A percentile compares a stretch with the other conserved stretches of the same genome.
Evolutionary conservation across 2,888 invertebrate genomes (phyloP).

Genomic region (Amphipyra berbera): DNA sequence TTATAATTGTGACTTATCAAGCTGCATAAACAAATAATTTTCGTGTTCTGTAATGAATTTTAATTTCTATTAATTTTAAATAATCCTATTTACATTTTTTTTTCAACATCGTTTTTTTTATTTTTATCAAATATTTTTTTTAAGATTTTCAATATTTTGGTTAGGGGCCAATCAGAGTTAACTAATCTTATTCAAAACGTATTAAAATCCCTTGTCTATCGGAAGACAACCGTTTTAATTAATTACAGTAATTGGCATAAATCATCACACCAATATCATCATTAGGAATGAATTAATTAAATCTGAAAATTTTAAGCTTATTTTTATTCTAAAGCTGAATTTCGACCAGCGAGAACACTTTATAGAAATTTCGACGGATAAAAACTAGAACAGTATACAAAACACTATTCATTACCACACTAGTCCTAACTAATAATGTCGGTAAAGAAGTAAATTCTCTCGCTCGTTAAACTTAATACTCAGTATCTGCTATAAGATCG

Average conservation of each 20-base stretch:
- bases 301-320: slow-evolving; percentile 24
- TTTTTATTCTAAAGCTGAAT: slow-evolving; percentile 33
- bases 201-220: slow-evolving; percentile 48
- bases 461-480: slow-evolving; percentile 21
- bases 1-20: slow-evolving; percentile 47
- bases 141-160: slow-evolving; percentile 21
- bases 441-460: slow-evolving; percentile 36
- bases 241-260: slow-evolving; percentile 41
- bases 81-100: slow-evolving; percentile 56
- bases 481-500: slow-evolving; percentile 32
- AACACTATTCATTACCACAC: slow-evolving; percentile 28
- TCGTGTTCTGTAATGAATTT: slow-evolving; percentile 26
- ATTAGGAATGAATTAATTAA: slow-evolving; percentile 29
- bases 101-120: slow-evolving; percentile 31
- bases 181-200: slow-evolving; percentile 32
- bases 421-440: slow-evolving; percentile 30
- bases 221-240: slow-evolving; percentile 45
- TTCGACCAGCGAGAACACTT: slow-evolving; percentile 36
- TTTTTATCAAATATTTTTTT: slow-evolving; percentile 38
- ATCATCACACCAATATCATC: slow-evolving; percentile 34
- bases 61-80: slow-evolving; percentile 47
- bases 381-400: slow-evolving; percentile 32
- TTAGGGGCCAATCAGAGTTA: slow-evolving; percentile 39
- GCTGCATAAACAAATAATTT: slow-evolving; percentile 31
- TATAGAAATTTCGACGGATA: slow-evolving; percentile 20